These are phyloP conservation scores for Cromileptes altivelis DNA, from an alignment of 2,113 vertebrate genomes.

Conservation along the genomic window DNA sequence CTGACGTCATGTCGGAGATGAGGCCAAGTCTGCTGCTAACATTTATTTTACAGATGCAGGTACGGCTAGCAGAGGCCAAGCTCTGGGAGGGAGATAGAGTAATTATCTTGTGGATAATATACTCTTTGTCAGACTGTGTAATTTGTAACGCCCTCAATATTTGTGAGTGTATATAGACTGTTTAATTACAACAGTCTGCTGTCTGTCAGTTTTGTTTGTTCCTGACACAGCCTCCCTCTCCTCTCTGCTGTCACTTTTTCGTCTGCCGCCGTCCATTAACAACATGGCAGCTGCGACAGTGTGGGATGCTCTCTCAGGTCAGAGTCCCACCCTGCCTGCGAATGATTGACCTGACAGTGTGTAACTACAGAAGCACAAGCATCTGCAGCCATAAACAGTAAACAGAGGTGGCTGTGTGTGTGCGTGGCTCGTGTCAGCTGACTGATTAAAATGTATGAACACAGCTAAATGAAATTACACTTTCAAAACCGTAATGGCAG, in stretches of 20 bases:
- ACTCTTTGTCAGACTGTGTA: not conserved
- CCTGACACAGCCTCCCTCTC: constrained; percentile 6
- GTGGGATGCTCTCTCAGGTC: constrained; percentile 23
- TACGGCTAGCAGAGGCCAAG: not conserved
- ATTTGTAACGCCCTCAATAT: not conserved
- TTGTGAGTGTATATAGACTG: not conserved
- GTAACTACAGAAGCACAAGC: not conserved
- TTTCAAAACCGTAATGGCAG: constrained; percentile 28
- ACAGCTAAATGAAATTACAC: constrained; percentile 44
- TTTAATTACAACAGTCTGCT: not conserved
- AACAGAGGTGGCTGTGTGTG: not conserved
- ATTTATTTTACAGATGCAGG: constrained; percentile 1
- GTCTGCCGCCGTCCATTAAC: constrained; percentile 21
- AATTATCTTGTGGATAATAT: not conserved
- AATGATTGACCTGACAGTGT: constrained; percentile 48
- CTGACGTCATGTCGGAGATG: constrained; percentile 18
- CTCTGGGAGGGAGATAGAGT: not conserved
- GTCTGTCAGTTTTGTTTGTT: constrained; percentile 36
- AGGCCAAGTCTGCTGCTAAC: constrained; percentile 27
- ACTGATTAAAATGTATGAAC: constrained; percentile 61
- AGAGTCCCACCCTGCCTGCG: constrained; percentile 32
- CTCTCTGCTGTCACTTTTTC: constrained; percentile 1
- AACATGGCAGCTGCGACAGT: not conserved
- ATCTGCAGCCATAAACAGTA: constrained; percentile 3
- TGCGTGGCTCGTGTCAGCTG: constrained; percentile 16